A percentile compares a stretch with the other conserved stretches of the same genome.
phyloP scores from a whole-genome alignment of 2,113 vertebrate genomes.

The Chaetura pelagica region DNA sequence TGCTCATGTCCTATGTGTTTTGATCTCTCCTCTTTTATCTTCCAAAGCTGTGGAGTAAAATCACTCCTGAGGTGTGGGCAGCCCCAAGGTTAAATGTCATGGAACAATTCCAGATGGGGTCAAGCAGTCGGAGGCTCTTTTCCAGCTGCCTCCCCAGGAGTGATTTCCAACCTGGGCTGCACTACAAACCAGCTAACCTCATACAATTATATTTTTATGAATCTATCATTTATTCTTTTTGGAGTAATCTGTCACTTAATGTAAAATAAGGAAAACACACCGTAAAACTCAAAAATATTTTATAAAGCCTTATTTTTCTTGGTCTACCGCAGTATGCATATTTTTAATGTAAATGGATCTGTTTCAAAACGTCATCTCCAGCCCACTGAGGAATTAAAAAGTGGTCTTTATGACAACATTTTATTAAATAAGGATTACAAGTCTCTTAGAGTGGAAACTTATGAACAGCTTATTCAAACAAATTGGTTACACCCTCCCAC shows the following conservation, averaged over 20 bases:
- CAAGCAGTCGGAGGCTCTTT: background rate
- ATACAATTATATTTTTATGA: background rate
- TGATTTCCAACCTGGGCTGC: background rate
- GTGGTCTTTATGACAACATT: constrained; percentile 47
- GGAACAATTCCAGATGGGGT: background rate
- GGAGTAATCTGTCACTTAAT: background rate
- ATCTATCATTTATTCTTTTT: background rate
- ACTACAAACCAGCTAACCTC: background rate
- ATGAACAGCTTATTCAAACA: constrained; percentile 54
- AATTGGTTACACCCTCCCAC: constrained; percentile 29
- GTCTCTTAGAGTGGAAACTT: constrained; percentile 32
- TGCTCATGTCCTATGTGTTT: background rate
- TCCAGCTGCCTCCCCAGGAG: rapidly evolving
- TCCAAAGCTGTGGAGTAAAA: background rate
- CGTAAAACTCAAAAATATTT: background rate
- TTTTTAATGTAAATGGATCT: constrained; percentile 57
- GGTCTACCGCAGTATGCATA: constrained; percentile 24
- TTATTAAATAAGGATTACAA: constrained; percentile 53
- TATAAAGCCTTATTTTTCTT: constrained; percentile 32
- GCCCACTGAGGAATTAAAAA: constrained; percentile 30
- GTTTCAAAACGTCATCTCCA: constrained; percentile 48
- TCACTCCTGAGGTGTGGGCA: background rate
- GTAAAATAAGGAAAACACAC: constrained; percentile 23
- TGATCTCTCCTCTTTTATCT: background rate
- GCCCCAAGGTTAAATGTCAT: background rate